phyloP scores from a whole-genome alignment of 2,888 invertebrate species.

The Stomorhina lunata region DNA sequence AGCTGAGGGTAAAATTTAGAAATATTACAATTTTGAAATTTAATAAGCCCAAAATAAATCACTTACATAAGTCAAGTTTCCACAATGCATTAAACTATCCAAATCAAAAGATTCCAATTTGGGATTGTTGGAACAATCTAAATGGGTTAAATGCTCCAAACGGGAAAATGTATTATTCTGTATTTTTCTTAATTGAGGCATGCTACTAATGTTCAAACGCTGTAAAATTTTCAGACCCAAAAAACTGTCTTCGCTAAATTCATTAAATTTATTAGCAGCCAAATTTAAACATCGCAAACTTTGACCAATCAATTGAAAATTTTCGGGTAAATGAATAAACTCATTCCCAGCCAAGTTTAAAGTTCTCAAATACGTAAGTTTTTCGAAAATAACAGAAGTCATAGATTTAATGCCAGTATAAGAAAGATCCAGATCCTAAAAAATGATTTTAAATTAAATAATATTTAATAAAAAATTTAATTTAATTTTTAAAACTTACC shows the following conservation, averaged over 20 bases:
- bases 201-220: constrained; percentile 83
- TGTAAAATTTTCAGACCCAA: constrained; percentile 82
- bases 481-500: constrained; percentile 75
- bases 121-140: constrained; percentile 82
- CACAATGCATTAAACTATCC: constrained; percentile 79
- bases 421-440: constrained; percentile 82
- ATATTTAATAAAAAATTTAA: not conserved
- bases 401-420: constrained; percentile 83
- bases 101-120: constrained; percentile 82
- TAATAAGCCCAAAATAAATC: not conserved
- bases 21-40: not conserved
- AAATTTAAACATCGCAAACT: constrained; percentile 83
- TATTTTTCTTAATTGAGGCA: constrained; percentile 82
- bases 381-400: constrained; percentile 81
- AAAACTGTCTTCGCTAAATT: constrained; percentile 83
- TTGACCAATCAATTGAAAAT: constrained; percentile 81
- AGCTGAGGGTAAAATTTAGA: too few relatives aligned
- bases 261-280: constrained; percentile 83
- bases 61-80: constrained; percentile 73
- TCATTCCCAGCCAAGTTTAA: constrained; percentile 84
- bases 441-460: not conserved
- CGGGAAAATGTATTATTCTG: constrained; percentile 82
- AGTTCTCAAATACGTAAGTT: constrained; percentile 81
- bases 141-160: constrained; percentile 76
- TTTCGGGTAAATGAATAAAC: constrained; percentile 82